Percentiles rank a stretch among this genome's conserved stretches.
Conservation (phyloP, 2,888 invertebrate genomes). For the Linyphia triangularis region DNA sequence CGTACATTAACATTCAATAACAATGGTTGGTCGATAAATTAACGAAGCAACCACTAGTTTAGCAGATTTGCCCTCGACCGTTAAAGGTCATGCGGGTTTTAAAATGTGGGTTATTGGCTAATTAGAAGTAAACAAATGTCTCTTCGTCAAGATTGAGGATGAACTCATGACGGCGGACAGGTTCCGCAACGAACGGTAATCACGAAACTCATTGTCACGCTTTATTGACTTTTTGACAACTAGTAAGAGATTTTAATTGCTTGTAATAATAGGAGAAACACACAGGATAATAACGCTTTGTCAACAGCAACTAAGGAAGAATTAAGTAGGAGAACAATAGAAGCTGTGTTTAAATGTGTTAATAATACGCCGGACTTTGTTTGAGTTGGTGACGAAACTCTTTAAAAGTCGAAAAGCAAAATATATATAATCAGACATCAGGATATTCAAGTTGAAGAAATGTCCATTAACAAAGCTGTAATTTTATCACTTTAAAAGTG, state of each 20-base stretch:
- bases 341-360: neutral
- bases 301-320: neutral
- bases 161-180: neutral
- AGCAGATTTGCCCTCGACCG: neutral
- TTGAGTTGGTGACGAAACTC: neutral
- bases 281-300: neutral
- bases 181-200: neutral
- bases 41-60: neutral
- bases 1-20: neutral
- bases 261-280: neutral
- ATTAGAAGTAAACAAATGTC: conserved; percentile 5
- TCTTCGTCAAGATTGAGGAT: neutral
- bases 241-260: conserved; percentile 13
- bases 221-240: neutral
- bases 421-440: too few species aligned
- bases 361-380: neutral
- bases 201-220: neutral
- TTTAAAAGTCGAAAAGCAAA: neutral
- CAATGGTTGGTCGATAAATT: neutral
- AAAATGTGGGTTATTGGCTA: conserved; percentile 27
- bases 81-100: conserved; percentile 43
- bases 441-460: too few species aligned
- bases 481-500: too few species aligned
- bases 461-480: too few species aligned
- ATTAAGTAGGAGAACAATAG: neutral